Base-by-base conservation (phyloP, 2,797 vertebrate species). In the Bufotes viridis region DNA sequence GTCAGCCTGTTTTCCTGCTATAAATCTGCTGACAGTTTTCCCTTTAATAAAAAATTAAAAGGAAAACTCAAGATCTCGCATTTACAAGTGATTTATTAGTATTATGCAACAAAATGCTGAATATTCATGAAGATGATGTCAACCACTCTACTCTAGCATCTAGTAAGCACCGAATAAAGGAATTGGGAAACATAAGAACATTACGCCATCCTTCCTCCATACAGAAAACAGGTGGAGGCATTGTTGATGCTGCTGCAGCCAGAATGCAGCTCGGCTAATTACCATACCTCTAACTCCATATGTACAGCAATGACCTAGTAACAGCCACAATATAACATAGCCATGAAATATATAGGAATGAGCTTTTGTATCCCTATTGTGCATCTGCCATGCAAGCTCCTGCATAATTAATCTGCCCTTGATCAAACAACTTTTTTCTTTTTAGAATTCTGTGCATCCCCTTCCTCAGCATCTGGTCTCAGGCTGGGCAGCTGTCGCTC, bases 401-500 rank as follows among this genome's bases (percentile, higher is more conserved):
- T 80, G 76, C 42, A 85, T 85, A 88, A 80, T 84, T 80, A 74
- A 84, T 85, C 34, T 88, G 61, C 18, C 67, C 11, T 70, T 84
- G 55, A 88, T 55, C 63, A 84, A 84, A 83, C 81, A 88, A 63
- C 78, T 51, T 87, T 84, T 61, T 69, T 75, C 60, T 42, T 87
- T 49, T 51, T 53, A 78, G 80, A 69, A n/a, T 67, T 65, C 67
- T 69, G 26, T n/a, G 67, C 74, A 29, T 89, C 60, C 42, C 60
- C 70, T n/a, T 86, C 79, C 34, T 78, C 78, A 86, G 81, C 88
- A 89, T 86, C 88, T 89, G 88, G 80, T 83, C 81, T 83, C 74
- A 26, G 80, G 81, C 20, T 75, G 61, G 81, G 81, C 88, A 89
- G 84, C 88, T 89, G 88, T 26, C 76, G 55, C 57, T 61, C 42